These are phyloP conservation scores for Conus betulinus DNA, from an alignment of 1,140 invertebrate species.

Conservation along the genomic window DNA sequence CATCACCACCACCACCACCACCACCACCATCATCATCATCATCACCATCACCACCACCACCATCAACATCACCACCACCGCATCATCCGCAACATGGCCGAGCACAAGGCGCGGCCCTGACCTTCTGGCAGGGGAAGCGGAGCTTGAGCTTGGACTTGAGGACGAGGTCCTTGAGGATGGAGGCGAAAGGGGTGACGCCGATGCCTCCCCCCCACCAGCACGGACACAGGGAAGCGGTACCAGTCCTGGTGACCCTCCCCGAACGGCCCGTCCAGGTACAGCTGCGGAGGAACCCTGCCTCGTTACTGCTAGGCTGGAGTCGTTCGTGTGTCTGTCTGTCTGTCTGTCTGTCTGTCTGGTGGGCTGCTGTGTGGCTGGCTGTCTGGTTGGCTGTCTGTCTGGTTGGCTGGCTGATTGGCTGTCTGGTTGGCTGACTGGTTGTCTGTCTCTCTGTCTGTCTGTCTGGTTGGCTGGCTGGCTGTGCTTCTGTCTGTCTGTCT, in stretches of 20 bases:
- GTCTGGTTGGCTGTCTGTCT: too few relatives aligned
- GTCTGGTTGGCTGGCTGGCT: too few relatives aligned
- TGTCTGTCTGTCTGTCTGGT: too few relatives aligned
- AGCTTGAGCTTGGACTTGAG: conserved; percentile 55
- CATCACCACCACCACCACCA: too few relatives aligned
- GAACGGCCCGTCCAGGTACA: conserved; percentile 96
- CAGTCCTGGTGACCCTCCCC: conserved; percentile 99
- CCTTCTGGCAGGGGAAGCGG: conserved; percentile 67
- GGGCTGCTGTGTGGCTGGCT: too few relatives aligned
- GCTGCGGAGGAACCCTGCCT: conserved; percentile 65
- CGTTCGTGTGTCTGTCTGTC: too few relatives aligned
- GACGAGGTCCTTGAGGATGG: conserved; percentile 84
- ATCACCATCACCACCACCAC: neutral
- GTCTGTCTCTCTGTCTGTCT: too few relatives aligned
- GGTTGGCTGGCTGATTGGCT: too few relatives aligned
- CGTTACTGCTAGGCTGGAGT: too few relatives aligned
- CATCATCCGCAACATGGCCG: neutral
- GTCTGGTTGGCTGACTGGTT: too few relatives aligned
- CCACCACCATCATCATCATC: neutral
- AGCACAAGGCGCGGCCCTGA: neutral
- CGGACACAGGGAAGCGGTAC: conserved; percentile 88
- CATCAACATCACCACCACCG: neutral
- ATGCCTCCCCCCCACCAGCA: conserved; percentile 99
- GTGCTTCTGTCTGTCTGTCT: too few relatives aligned
- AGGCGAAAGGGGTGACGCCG: conserved; percentile 99